Conservation (phyloP, 2,113 vertebrate genomes). For the Hypomesus transpacificus region DNA sequence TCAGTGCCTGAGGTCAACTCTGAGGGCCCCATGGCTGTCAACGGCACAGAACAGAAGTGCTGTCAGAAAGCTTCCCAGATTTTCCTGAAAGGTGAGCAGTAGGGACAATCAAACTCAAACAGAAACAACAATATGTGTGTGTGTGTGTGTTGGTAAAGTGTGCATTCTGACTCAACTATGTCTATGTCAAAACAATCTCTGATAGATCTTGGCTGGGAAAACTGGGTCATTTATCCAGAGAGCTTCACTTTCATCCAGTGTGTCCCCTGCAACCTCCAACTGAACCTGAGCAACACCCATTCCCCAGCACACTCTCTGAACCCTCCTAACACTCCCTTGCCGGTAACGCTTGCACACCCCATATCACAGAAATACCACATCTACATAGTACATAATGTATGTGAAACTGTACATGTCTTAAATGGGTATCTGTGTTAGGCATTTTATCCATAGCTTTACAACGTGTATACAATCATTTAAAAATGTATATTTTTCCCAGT, state of each 20-base stretch:
- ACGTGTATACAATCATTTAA: too few species aligned
- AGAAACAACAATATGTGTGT: background rate
- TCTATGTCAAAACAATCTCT: constrained; percentile 1
- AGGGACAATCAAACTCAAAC: too few species aligned
- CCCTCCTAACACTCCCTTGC: constrained; percentile 16
- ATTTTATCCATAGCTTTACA: too few species aligned
- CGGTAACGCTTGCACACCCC: constrained; percentile 45
- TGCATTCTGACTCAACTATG: background rate
- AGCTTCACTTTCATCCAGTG: constrained; percentile 64
- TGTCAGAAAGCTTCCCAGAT: constrained; percentile 59
- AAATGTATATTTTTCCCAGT: too few species aligned
- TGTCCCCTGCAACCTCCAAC: constrained; percentile 39
- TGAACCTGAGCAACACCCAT: constrained; percentile 1
- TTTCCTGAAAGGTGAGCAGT: constrained; percentile 62
- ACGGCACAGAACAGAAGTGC: constrained; percentile 41
- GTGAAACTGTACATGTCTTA: too few species aligned
- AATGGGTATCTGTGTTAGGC: too few species aligned
- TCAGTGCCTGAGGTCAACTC: constrained; percentile 22
- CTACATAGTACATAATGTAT: too few species aligned
- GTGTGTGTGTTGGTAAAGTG: background rate
- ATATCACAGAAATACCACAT: too few species aligned
- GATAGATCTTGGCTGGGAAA: constrained; percentile 72
- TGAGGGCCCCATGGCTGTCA: constrained; percentile 25
- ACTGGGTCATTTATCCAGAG: constrained; percentile 68
- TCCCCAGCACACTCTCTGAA: constrained; percentile 30